phyloP scores from a whole-genome alignment of 2,113 vertebrate genomes.

The Grammomys surdaster region DNA sequence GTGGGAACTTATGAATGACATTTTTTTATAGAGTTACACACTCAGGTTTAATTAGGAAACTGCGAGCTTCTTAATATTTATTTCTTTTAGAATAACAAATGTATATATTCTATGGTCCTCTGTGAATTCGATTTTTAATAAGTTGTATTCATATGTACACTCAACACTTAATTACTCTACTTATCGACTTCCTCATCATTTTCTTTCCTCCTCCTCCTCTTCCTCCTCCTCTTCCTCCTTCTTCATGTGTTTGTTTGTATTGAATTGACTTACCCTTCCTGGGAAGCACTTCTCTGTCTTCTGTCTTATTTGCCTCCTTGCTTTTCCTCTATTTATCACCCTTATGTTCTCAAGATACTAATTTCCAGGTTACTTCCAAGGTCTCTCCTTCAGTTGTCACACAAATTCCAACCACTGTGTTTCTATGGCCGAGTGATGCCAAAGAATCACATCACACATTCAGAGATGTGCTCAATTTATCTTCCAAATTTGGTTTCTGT shows the following conservation, averaged over 20 bases:
- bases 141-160: not conserved
- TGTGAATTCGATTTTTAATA: not conserved
- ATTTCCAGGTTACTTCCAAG: not conserved
- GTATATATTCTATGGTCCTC: not conserved
- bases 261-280: not conserved
- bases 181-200: not conserved
- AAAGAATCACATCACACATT: not conserved
- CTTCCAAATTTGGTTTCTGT: not conserved
- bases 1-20: not conserved
- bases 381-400: not conserved
- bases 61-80: not conserved
- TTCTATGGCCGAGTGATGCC: not conserved
- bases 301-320: not conserved
- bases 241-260: not conserved
- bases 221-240: not conserved
- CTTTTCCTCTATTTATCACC: not conserved
- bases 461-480: not conserved
- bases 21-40: not conserved
- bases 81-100: not conserved
- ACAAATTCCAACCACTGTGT: not conserved
- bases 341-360: not conserved
- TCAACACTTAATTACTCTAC: not conserved
- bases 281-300: not conserved
- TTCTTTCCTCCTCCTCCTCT: no score
- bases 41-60: not conserved